Percentiles rank a stretch among this genome's conserved stretches.
These are phyloP conservation scores for Microplitis demolitor DNA, from an alignment of 1,140 invertebrate species.

Conservation along the genomic window DNA sequence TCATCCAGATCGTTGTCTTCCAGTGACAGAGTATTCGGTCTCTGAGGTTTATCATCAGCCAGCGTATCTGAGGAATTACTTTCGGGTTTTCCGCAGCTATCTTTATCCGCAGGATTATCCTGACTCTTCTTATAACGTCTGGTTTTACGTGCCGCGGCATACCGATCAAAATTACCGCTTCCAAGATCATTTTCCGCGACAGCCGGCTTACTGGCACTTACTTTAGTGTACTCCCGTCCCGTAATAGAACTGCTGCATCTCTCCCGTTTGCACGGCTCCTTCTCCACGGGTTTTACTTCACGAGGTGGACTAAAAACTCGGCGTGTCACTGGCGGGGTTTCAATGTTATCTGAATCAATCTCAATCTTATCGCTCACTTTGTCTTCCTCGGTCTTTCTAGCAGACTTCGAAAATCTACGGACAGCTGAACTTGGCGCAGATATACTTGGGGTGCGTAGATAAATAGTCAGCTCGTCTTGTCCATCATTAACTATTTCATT, in stretches of 20 bases:
- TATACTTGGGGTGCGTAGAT: slow-evolving; percentile 64
- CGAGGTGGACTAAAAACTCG: slow-evolving; percentile 70
- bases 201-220: slow-evolving; percentile 26
- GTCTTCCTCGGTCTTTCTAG: slow-evolving; percentile 51
- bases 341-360: slow-evolving; percentile 89
- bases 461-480: slow-evolving; percentile 68
- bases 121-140: slow-evolving; percentile 78
- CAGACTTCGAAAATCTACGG: slow-evolving; percentile 43
- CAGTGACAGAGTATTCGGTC: slow-evolving; percentile 48
- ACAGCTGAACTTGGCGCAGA: slow-evolving; percentile 32
- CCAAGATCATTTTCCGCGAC: slow-evolving; percentile 49
- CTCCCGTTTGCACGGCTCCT: slow-evolving; percentile 58
- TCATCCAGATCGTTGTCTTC: slow-evolving; percentile 36
- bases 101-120: slow-evolving; percentile 51
- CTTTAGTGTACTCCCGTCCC: slow-evolving; percentile 40
- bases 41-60: slow-evolving; percentile 41
- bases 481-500: slow-evolving; percentile 34
- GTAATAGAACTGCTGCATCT: slow-evolving; percentile 49
- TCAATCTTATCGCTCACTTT: slow-evolving; percentile 74
- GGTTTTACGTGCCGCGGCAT: slow-evolving; percentile 79
- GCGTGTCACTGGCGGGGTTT: slow-evolving; percentile 82
- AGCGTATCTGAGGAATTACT: slow-evolving; percentile 16
- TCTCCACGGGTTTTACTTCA: slow-evolving; percentile 64
- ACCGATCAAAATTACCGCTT: slow-evolving; percentile 78
- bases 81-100: slow-evolving; percentile 28